Conservation (phyloP, 2,888 invertebrate genomes). For the Odontomyia ornata region DNA sequence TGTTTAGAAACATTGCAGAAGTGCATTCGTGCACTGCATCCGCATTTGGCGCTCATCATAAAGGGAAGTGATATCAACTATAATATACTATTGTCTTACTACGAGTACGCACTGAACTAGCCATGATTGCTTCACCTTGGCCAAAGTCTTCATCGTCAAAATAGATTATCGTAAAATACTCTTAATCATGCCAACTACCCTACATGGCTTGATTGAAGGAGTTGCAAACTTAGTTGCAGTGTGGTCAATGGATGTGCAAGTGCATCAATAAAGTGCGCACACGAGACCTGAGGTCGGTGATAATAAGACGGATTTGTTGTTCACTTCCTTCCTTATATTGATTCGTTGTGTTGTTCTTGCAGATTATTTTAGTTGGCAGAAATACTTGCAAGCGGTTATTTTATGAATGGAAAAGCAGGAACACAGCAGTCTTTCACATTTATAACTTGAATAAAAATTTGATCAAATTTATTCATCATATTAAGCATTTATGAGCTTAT, state of each 20-base stretch:
- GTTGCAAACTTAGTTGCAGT: not conserved
- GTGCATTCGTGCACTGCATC: conserved; percentile 22
- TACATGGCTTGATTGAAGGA: not conserved
- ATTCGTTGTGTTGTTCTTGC: not conserved
- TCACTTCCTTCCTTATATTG: not conserved
- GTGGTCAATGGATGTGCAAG: conserved; percentile 9
- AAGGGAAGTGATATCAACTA: conserved; percentile 24
- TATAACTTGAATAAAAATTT: no score
- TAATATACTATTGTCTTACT: conserved; percentile 1
- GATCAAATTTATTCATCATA: no score
- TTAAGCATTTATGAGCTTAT: no score
- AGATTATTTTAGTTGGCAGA: not conserved
- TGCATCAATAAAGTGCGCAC: not conserved
- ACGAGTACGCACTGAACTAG: not conserved
- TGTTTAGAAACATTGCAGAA: conserved; percentile 22
- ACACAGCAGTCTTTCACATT: no score
- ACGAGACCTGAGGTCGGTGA: not conserved
- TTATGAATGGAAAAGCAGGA: no score
- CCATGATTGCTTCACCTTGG: conserved; percentile 10
- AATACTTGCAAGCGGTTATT: no score
- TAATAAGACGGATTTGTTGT: not conserved
- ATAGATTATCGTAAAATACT: conserved; percentile 20
- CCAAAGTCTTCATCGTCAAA: conserved; percentile 19
- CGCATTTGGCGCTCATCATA: conserved; percentile 33
- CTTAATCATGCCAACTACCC: conserved; percentile 19